Evolutionary conservation across 2,888 invertebrate species (phyloP).

Genomic region (Drosophila meridionalis): DNA sequence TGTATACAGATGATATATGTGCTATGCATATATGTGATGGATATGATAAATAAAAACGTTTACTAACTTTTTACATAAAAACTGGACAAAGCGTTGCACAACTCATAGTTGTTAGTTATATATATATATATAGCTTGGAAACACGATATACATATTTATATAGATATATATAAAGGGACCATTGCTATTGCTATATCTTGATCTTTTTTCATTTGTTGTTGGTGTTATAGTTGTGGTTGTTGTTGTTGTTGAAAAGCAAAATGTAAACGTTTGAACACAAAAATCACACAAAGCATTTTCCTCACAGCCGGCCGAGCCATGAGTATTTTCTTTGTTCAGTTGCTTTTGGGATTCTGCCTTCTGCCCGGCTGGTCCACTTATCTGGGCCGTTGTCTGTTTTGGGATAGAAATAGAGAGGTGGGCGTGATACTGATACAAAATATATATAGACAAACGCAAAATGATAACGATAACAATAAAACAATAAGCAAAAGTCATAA

Average conservation of each 20-base stretch:
- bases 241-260: conserved; percentile 64
- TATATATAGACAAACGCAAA: conserved; percentile 36
- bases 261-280: conserved; percentile 77
- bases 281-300: conserved; percentile 78
- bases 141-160: conserved; percentile 25
- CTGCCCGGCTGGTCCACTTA: conserved; percentile 81
- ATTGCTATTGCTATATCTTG: conserved; percentile 43
- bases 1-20: conserved; percentile 10
- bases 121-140: conserved; percentile 38
- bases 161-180: conserved; percentile 35
- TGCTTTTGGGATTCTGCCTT: conserved; percentile 69
- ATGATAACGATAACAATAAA: conserved; percentile 31
- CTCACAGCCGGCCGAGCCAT: conserved; percentile 60
- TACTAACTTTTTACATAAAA: conserved; percentile 80
- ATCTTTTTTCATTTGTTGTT: conserved; percentile 15
- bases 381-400: conserved; percentile 85
- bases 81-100: conserved; percentile 75
- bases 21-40: conserved; percentile 18
- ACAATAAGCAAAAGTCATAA: conserved; percentile 57
- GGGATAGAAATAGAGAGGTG: conserved; percentile 54
- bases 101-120: conserved; percentile 68
- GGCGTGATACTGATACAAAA: conserved; percentile 64
- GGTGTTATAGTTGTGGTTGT: conserved; percentile 19
- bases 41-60: conserved; percentile 27
- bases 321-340: conserved; percentile 77